Base-by-base conservation (phyloP, 1,140 invertebrate genomes). In the Ceratosolen solmsi region DNA sequence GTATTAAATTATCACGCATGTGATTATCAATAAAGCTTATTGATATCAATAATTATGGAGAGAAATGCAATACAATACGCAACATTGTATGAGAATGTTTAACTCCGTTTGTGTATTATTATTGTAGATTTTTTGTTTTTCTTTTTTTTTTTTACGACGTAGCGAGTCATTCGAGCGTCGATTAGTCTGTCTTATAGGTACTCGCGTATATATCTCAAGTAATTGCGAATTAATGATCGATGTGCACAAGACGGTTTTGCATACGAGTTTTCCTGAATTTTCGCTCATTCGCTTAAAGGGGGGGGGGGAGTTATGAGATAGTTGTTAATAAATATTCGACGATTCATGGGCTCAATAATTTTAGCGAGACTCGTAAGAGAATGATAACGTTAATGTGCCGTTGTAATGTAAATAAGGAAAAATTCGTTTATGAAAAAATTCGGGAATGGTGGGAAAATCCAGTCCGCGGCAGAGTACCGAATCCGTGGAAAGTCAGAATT, bases 201-300 rank as follows among this genome's bases (percentile, higher is more conserved):
- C 20, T 13, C 54, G 20, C 22, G 22, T 17, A 17, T 58, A 58
- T 17, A 58, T 20, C 5, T 5, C 3, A 20, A 58, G 54, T 58
- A 25, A 17, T 58, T 74, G 56, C 33, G 72, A 74, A 74, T 74
- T 74, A 56, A 74, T 33, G 72, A 33, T 1, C 51, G 17, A 17
- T 25, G 22, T 27, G 20, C 13, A 30, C 22, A 25, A 58, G 25
- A 58, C n/a, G 27, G 27, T 56, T 74, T 58, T 58, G 58, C 38
- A 51, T 36, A 46, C 30, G 49, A 5, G 13, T 56, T n/a, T 73
- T 51, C 41, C 30, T 46, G 25, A 73, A 41, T 41, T 27, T 46
- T 2, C 46, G n/a, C 22, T 41, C 49, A 20, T 73, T 27, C 30
- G n/a, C 33, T 33, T 17, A n/a, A n/a, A n/a, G n/a, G n/a, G n/a